phyloP scores from a whole-genome alignment of 2,797 vertebrate species.

The Helarctos malayanus region DNA sequence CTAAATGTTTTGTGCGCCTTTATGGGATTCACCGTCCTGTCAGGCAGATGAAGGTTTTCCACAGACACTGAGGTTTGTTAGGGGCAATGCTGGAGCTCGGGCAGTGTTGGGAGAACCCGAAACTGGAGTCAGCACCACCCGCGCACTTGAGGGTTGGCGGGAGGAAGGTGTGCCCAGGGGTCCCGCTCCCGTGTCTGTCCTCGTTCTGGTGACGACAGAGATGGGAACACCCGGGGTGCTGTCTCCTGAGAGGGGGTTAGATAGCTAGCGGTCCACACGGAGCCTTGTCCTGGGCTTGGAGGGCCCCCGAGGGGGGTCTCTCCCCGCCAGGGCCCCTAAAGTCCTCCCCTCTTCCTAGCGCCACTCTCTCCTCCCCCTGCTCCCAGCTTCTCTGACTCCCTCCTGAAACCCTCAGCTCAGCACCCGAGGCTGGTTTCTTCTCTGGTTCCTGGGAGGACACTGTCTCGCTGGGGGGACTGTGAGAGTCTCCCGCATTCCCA shows the following conservation, averaged over 20 bases:
- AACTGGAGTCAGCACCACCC: not conserved
- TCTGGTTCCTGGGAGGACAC: not conserved
- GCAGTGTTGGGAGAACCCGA: not conserved
- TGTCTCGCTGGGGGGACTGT: not conserved
- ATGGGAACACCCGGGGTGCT: no score
- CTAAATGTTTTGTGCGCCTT: not conserved
- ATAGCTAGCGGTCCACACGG: fast-evolving
- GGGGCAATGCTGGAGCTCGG: not conserved
- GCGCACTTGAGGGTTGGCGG: no score
- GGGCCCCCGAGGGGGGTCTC: not conserved
- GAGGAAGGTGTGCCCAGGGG: not conserved
- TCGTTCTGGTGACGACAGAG: not conserved
- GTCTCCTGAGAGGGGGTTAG: not conserved
- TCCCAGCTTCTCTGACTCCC: not conserved
- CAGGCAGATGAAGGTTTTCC: not conserved
- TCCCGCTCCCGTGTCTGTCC: not conserved
- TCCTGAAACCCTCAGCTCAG: no score
- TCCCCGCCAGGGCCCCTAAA: not conserved
- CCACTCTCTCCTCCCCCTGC: no score
- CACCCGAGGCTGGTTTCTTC: no score
- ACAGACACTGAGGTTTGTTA: not conserved
- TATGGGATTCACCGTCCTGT: not conserved
- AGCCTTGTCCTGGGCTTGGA: not conserved
- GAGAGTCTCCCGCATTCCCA: no score
- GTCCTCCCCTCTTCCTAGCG: fast-evolving